These are phyloP conservation scores for Pseudochirops corinnae DNA, from an alignment of 2,797 vertebrate genomes.

Conservation along the genomic window DNA sequence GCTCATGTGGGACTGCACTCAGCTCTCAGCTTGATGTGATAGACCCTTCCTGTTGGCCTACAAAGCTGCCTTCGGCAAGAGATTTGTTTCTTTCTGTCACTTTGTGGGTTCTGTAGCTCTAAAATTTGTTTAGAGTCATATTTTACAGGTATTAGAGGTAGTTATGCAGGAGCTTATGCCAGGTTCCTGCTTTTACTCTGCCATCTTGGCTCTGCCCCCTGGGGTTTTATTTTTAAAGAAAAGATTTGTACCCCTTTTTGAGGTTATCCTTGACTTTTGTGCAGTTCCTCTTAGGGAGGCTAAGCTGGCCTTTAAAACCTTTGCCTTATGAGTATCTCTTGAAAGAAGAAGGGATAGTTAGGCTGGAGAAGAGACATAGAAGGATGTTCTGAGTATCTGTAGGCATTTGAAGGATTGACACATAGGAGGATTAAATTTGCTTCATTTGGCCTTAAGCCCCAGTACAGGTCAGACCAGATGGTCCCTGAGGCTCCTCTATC, in stretches of 20 bases:
- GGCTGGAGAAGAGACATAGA: background rate
- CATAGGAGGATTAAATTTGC: background rate
- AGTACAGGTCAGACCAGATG: background rate
- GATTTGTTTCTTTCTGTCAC: too few species aligned
- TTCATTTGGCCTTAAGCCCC: background rate
- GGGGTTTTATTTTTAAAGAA: background rate
- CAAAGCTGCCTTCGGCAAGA: too few species aligned
- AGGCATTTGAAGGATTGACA: background rate
- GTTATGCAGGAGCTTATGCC: too few species aligned
- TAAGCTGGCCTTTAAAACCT: background rate
- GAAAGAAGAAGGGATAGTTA: background rate
- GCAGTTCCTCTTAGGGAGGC: background rate
- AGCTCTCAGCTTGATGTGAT: too few species aligned
- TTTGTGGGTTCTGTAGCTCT: too few species aligned
- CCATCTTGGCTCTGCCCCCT: too few species aligned
- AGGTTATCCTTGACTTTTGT: background rate
- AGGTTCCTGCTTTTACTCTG: too few species aligned
- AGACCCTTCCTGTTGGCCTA: too few species aligned
- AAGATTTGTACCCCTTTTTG: background rate
- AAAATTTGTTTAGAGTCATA: too few species aligned
- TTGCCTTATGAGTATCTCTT: background rate
- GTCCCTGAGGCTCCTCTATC: rapidly evolving
- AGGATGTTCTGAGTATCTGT: background rate
- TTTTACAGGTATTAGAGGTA: too few species aligned
- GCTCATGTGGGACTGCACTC: too few species aligned